Evolutionary conservation across 2,888 invertebrate genomes (phyloP), one percentile per base, ranked within the genome.

Genomic region (Trachelus troglodyta): DNA sequence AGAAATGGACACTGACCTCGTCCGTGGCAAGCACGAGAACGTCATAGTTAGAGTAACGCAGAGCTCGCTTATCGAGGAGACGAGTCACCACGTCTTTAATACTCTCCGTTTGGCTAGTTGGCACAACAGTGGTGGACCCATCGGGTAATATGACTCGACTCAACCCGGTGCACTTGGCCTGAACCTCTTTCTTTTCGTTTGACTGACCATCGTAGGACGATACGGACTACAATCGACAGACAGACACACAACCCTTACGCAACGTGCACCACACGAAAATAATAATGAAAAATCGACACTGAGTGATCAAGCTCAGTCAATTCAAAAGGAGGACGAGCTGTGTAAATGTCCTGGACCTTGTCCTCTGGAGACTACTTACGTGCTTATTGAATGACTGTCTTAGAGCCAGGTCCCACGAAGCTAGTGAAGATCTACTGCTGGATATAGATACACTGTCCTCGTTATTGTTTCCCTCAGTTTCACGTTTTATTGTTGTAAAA

Each of bases 81-180:
- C 96, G 94, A 83, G 95, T 95, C 34, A 98, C 95, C 77, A 98
- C 93, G 82, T 95, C 94, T 79, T 95, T 94, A 79, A 98, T 95
- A 0, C 95, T 95, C 90, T 97, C 96, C 37, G 94, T 93, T 33
- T 95, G 93, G 85, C 95, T 95, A 74, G 97, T 96, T 85, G 96
- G 96, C 79, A 98, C 96, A 84, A 98, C 98, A 1, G 98, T 98
- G 4, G 98, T 98, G 79, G 98, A 97, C 75, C 97, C 96, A 92
- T 98, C 98, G 2, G 97, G 97, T 80, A 99, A 93, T 88, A 97
- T 95, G 80, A 99, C 97, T 83, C 98, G 95, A 90, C 97, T 97
- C 40, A 97, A 90, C 80, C 91, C 91, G 82, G 91, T 89, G 83
- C 91, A 91, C 87, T 91, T 91, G 86, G 88, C 84, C 81, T 89